Conservation (phyloP, 2,113 vertebrate species). For the Hippocampus guttulatus region DNA sequence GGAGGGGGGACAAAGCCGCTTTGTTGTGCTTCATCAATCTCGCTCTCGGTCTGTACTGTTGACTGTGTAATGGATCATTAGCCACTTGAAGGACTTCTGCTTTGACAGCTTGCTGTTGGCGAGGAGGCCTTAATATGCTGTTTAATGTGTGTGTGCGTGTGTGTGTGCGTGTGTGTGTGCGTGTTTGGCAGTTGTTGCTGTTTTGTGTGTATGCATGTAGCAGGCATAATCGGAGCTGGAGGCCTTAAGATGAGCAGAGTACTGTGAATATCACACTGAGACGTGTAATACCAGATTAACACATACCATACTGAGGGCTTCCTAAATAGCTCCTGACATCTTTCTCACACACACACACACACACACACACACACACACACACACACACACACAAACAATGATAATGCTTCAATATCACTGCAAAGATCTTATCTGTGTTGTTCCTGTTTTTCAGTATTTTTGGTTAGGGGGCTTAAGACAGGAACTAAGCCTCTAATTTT, state of each 20-base stretch:
- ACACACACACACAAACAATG: neutral
- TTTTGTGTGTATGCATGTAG: slow-evolving; percentile 35
- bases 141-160: slow-evolving; percentile 32
- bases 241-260: slow-evolving; percentile 52
- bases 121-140: slow-evolving; percentile 43
- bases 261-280: slow-evolving; percentile 57
- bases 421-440: neutral
- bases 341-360: slow-evolving; percentile 9
- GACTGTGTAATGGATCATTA: slow-evolving; percentile 59
- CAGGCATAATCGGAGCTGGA: slow-evolving; percentile 57
- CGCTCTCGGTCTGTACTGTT: slow-evolving; percentile 34
- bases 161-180: slow-evolving; percentile 32
- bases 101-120: slow-evolving; percentile 46
- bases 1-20: slow-evolving; percentile 34
- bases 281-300: slow-evolving; percentile 66
- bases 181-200: slow-evolving; percentile 28
- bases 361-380: neutral
- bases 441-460: neutral
- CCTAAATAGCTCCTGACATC: slow-evolving; percentile 44
- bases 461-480: neutral
- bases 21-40: slow-evolving; percentile 42
- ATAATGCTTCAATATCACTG: neutral
- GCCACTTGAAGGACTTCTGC: slow-evolving; percentile 51
- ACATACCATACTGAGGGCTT: slow-evolving; percentile 41
- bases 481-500: neutral